phyloP scores from a whole-genome alignment of 1,140 invertebrate genomes.

The Hycleus cichorii region DNA sequence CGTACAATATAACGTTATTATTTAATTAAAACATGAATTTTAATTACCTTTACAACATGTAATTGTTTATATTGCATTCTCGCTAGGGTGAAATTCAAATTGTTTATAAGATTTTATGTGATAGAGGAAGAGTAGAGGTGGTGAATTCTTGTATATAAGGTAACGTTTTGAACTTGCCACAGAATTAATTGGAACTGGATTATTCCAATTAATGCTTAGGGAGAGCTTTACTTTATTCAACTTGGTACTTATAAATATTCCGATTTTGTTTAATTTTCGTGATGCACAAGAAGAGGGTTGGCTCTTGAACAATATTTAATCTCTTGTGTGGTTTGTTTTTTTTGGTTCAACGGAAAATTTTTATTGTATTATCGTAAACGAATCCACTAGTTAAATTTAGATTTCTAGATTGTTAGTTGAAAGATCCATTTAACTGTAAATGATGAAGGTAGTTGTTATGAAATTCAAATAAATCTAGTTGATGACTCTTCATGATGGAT shows the following conservation, averaged over 20 bases:
- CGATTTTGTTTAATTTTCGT: constrained; percentile 35
- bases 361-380: too few species aligned
- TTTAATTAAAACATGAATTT: constrained; percentile 36
- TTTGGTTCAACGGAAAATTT: too few species aligned
- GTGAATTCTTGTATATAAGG: constrained; percentile 32
- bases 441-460: too few species aligned
- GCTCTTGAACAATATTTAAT: too few species aligned
- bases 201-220: constrained; percentile 39
- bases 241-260: constrained; percentile 34
- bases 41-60: constrained; percentile 35
- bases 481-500: too few species aligned
- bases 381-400: too few species aligned
- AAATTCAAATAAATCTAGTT: too few species aligned
- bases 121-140: not conserved
- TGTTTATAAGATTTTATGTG: not conserved
- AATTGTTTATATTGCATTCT: not conserved
- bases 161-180: constrained; percentile 33
- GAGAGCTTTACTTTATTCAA: constrained; percentile 23
- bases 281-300: constrained; percentile 24
- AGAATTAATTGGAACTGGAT: constrained; percentile 40
- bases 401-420: too few species aligned
- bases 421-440: too few species aligned
- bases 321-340: too few species aligned
- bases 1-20: constrained; percentile 26
- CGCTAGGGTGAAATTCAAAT: not conserved